A percentile compares a stretch with the other conserved stretches of the same genome.
phyloP scores from a whole-genome alignment of 2,797 vertebrate species.

The Lutjanus campechanus region DNA sequence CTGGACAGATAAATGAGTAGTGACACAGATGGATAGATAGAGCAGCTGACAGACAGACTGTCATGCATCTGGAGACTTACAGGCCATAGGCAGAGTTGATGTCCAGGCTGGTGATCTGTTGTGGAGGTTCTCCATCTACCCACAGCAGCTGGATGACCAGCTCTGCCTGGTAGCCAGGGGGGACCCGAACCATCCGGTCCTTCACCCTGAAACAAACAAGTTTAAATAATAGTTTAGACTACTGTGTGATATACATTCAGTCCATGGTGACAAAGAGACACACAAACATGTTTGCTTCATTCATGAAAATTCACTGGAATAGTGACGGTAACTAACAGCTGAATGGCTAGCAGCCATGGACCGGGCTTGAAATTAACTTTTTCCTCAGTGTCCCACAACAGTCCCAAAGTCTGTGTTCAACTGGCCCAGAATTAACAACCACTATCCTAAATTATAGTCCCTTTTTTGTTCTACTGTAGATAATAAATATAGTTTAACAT shows the following conservation, averaged over 20 bases:
- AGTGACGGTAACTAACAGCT: not conserved
- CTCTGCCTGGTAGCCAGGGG: constrained; percentile 96
- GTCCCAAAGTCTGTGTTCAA: too few species aligned
- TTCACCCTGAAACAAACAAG: constrained; percentile 88
- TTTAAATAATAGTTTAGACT: not conserved
- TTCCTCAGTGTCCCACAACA: too few species aligned
- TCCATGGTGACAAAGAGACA: not conserved
- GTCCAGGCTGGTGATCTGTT: constrained; percentile 95
- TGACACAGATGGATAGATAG: not conserved
- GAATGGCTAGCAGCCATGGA: too few species aligned
- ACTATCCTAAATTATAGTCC: too few species aligned
- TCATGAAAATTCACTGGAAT: not conserved
- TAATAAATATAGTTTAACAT: too few species aligned
- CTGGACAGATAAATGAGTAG: not conserved
- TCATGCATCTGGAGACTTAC: constrained; percentile 85
- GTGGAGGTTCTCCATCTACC: constrained; percentile 96
- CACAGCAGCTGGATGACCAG: constrained; percentile 95
- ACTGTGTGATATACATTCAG: not conserved
- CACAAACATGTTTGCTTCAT: not conserved
- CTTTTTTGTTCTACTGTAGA: too few species aligned
- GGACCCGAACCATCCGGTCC: constrained; percentile 90
- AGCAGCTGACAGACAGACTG: constrained; percentile 7
- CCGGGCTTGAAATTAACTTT: too few species aligned
- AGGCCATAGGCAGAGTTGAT: constrained; percentile 97
- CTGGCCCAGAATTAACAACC: too few species aligned